These are phyloP conservation scores for Berghia stephanieae DNA, from an alignment of 1,140 invertebrate species.

Conservation along the genomic window DNA sequence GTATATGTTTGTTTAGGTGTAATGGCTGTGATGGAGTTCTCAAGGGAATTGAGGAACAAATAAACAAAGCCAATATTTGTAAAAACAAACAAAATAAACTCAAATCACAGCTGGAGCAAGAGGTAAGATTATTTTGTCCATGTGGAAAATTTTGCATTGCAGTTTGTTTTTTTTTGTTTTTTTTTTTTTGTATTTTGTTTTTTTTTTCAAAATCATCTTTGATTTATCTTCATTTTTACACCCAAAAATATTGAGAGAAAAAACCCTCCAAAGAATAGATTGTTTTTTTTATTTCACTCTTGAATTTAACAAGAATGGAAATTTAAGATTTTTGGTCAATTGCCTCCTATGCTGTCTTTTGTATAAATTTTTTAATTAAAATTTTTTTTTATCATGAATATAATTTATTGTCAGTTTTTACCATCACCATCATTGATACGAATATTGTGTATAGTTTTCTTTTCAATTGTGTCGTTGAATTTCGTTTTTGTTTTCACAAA, in stretches of 20 bases:
- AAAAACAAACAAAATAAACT: conserved; percentile 84
- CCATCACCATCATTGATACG: no score
- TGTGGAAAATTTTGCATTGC: no score
- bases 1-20: no score
- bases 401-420: no score
- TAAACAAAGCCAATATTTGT: conserved; percentile 83
- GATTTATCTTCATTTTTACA: background rate
- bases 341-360: no score
- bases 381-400: no score
- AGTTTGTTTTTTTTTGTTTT: background rate
- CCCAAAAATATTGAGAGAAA: background rate
- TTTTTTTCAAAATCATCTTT: background rate
- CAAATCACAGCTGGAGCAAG: conserved; percentile 84
- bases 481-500: no score
- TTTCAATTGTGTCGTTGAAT: no score
- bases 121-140: no score
- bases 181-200: conserved; percentile 5
- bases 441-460: no score
- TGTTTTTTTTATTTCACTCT: background rate
- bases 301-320: background rate
- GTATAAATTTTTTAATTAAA: no score
- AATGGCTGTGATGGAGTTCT: conserved; percentile 89
- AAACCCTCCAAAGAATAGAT: background rate
- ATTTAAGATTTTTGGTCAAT: no score
- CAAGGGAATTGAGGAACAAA: conserved; percentile 88